phyloP scores from a whole-genome alignment of 2,797 vertebrate genomes.

The Lepus oiostolus region DNA sequence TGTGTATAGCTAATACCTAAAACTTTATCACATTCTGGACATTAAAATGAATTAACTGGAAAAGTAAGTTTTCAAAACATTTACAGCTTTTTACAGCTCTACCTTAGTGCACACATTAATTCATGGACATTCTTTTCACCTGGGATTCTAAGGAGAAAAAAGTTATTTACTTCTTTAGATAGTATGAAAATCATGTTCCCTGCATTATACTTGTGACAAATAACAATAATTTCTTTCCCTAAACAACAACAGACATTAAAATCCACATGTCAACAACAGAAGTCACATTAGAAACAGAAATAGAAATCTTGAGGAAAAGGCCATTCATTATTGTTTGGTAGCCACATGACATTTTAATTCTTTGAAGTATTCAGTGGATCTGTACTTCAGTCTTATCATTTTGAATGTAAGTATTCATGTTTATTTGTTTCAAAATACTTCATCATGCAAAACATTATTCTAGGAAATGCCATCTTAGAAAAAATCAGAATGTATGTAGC shows the following conservation, averaged over 20 bases:
- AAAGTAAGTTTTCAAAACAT: neutral
- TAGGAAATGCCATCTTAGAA: neutral
- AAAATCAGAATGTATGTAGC: neutral
- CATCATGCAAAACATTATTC: neutral
- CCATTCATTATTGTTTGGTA: neutral
- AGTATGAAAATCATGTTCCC: neutral
- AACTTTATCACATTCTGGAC: neutral
- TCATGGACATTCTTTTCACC: neutral
- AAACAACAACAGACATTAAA: neutral
- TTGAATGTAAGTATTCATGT: neutral
- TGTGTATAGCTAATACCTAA: neutral
- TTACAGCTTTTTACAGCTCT: neutral
- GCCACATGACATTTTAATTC: neutral
- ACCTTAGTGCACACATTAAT: neutral
- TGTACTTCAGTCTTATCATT: neutral
- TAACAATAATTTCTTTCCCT: neutral
- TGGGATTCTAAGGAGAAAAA: neutral
- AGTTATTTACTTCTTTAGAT: neutral
- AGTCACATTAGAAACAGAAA: neutral
- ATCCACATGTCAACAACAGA: neutral
- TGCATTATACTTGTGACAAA: neutral
- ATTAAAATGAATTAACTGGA: neutral
- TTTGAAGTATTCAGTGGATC: neutral
- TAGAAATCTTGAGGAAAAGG: neutral
- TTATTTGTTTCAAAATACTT: neutral